Conservation (phyloP, 2,888 invertebrate genomes). For the Brenthis hecate region DNA sequence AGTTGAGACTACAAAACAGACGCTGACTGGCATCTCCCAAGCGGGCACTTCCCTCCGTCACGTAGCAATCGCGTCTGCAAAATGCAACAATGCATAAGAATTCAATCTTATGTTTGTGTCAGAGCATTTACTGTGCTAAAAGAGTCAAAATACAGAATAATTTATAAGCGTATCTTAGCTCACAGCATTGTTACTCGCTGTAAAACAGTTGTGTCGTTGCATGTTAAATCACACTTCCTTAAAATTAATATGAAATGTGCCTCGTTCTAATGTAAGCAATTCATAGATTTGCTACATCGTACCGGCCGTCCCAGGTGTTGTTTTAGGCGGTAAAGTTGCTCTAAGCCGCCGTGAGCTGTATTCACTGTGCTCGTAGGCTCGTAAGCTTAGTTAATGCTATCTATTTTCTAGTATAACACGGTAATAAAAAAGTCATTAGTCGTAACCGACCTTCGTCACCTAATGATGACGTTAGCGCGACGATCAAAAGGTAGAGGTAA, state of each 20-base stretch:
- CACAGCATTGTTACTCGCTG: slow-evolving; percentile 8
- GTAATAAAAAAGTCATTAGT: slow-evolving; percentile 35
- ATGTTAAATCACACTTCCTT: background rate
- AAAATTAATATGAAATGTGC: background rate
- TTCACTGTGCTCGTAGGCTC: slow-evolving; percentile 62
- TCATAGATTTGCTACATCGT: slow-evolving; percentile 50
- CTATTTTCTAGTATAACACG: slow-evolving; percentile 39
- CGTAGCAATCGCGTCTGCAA: slow-evolving; percentile 73
- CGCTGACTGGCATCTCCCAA: slow-evolving; percentile 76
- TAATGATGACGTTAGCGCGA: slow-evolving; percentile 17
- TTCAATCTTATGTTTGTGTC: slow-evolving; percentile 69
- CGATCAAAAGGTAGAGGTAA: slow-evolving; percentile 16
- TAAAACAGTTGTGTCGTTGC: background rate
- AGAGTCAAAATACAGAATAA: slow-evolving; percentile 38
- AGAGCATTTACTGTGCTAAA: slow-evolving; percentile 37
- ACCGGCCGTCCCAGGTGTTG: slow-evolving; percentile 67
- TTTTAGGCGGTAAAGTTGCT: slow-evolving; percentile 70
- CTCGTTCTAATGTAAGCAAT: slow-evolving; percentile 39
- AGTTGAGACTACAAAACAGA: slow-evolving; percentile 70
- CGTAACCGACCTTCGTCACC: slow-evolving; percentile 10
- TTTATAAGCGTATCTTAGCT: slow-evolving; percentile 39
- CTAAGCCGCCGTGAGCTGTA: slow-evolving; percentile 70
- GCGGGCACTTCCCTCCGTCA: slow-evolving; percentile 67
- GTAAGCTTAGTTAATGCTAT: slow-evolving; percentile 63
- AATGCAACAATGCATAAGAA: slow-evolving; percentile 79